Evolutionary conservation across 2,888 invertebrate species (phyloP), one percentile per base, ranked within the genome.

Genomic region (Pemphredon lugubris): DNA sequence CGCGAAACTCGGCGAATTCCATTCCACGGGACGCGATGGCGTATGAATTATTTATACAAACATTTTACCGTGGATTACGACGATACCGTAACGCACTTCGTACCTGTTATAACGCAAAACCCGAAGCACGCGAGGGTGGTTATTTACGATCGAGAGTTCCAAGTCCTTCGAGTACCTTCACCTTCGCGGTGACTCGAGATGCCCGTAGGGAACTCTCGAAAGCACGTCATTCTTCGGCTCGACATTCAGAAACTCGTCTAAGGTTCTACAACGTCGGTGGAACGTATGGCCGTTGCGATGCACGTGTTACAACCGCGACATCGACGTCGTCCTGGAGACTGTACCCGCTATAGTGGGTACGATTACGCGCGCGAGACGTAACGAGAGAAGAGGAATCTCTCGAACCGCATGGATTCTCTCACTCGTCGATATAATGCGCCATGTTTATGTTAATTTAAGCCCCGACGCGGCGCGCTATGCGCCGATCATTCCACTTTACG

Each of bases 111-210:
- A 67, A 64, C 55, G 64, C 47, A n/a, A n/a, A 48, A 67, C 48
- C 34, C 64, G 48, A 64, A 54, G 21, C 55, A 47, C 55, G n/a
- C n/a, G 60, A 67, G 61, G 71, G 69, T 72, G 63, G 71, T 69
- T 72, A 72, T 72, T 72, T 72, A 72, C 63, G 69, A 69, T 69
- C 71, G 50, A 48, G 42, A 54, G 34, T 66, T 58, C 50, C 37
- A 58, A 51, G 57, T 20, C 16, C 32, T 51, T 18, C 42, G 21
- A 45, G 51, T 55, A 16, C 37, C 53, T 21, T 53, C 39, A 20
- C 21, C 44, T 45, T 45, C 44, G 13, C 13, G 23, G 14, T 9
- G 34, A 50, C 32, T 34, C 32, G 32, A 32, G 50, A 20, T 48
- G 58, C 54, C 66, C 66, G 20, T 26, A 40, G 66, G 66, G 54